Base-by-base conservation (phyloP, 2,113 vertebrate genomes). In the Actenoides hombroni region DNA sequence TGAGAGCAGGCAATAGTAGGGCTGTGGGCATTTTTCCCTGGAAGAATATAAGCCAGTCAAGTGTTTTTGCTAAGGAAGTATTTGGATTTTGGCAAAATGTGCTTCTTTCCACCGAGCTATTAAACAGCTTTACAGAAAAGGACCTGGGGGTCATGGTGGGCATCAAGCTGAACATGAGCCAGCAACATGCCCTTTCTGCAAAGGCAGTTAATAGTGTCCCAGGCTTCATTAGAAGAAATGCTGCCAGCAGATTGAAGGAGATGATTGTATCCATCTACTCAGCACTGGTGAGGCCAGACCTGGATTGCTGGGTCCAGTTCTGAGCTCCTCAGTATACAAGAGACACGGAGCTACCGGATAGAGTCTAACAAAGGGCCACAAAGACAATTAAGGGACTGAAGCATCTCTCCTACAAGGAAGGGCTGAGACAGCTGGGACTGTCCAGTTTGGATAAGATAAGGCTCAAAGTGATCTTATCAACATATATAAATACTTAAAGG, bases 241-340 rank as follows among this genome's bases (percentile, higher is more conserved):
- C 3, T 68, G 63, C 24, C 48, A 56, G 18, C 49, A 77, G 14
- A 17, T 8, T n/a, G 63, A 77, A 15, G 14, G 15, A 83, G 9
- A 16, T 28, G 39, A 37, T 37, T 31, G 1, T 7, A 87, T 16
- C 19, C 28, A 18, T 59, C 39, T 64, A 33, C 12, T 68, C 53
- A 89, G 37, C 16, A 14, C 24, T 59, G 35, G 8, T 33, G 48
- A 86, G 81, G n/a, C 31, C 68, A 83, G 67, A 61, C 11, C 12
- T 71, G 10, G 4, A 40, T 10, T 25, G 2, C 13, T 61, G 1
- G 0, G 11, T 53, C 19, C 56, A 25, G 17, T 33, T 76, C n/a
- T 81, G 51, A 17, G 15, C 33, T 74, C 25, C 54, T 60, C 33
- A 60, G 18, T n/a, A 70, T 23, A 42, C 1, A 3, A 44, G 29